phyloP scores from a whole-genome alignment of 2,888 invertebrate genomes.

The Empis stercorea region DNA sequence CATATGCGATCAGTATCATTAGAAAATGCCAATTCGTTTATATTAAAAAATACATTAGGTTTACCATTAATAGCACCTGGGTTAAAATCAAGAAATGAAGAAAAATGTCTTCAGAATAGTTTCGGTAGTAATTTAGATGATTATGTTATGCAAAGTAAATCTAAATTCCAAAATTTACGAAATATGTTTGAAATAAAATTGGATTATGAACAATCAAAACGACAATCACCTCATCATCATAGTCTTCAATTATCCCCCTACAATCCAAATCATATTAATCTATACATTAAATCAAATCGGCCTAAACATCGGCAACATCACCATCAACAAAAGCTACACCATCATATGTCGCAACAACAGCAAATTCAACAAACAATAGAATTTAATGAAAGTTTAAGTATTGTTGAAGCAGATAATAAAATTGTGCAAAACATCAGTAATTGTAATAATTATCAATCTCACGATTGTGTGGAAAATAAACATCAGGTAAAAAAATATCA shows the following conservation, averaged over 20 bases:
- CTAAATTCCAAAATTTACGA: conserved; percentile 23
- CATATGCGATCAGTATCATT: conserved; percentile 33
- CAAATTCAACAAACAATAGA: conserved; percentile 14
- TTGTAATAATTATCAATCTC: conserved; percentile 4
- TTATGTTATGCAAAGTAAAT: conserved; percentile 25
- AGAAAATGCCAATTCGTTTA: conserved; percentile 25
- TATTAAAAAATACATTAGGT: conserved; percentile 26
- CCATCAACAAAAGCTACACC: conserved; percentile 9
- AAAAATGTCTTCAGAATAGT: conserved; percentile 31
- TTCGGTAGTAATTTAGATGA: conserved; percentile 33
- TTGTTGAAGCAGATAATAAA: conserved; percentile 16
- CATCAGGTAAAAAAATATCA: conserved; percentile 11
- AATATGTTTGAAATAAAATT: conserved; percentile 32
- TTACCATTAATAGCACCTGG: conserved; percentile 20
- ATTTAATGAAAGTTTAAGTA: conserved; percentile 21
- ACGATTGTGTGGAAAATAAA: conserved; percentile 9
- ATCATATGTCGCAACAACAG: conserved; percentile 12
- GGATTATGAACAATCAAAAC: neutral
- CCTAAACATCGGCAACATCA: neutral
- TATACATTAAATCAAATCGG: neutral
- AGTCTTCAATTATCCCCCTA: neutral
- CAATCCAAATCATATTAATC: conserved; percentile 7
- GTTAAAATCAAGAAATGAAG: conserved; percentile 33
- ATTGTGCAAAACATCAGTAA: conserved; percentile 1
- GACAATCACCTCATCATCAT: neutral